These are phyloP conservation scores for Cladorhizidae sp. DNA, from an alignment of 37 sponge, comb jelly and placozoan species.

Conservation along the genomic window DNA sequence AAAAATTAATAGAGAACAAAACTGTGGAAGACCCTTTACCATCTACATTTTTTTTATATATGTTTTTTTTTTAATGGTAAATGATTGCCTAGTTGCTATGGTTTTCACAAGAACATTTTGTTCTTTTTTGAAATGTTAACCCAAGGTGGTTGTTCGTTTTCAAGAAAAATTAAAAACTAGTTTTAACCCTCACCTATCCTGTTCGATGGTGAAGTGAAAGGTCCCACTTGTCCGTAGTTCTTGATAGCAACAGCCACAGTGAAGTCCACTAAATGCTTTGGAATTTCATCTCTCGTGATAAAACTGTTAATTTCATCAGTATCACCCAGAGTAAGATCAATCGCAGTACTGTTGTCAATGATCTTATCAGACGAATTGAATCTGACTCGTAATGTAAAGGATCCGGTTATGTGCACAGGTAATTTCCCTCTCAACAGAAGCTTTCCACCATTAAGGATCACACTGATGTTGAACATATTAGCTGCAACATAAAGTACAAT, in stretches of 20 bases:
- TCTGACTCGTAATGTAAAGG: not conserved
- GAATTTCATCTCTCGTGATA: slow-evolving; percentile 9
- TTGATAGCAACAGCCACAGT: slow-evolving; percentile 10
- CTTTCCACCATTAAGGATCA: not conserved
- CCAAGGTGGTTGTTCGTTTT: too few relatives aligned
- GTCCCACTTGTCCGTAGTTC: not conserved
- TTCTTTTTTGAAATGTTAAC: too few relatives aligned
- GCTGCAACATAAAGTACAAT: too few relatives aligned
- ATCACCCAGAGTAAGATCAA: slow-evolving; percentile 15
- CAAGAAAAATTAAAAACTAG: too few relatives aligned
- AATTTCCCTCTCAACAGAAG: slow-evolving; percentile 5
- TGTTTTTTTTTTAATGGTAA: too few relatives aligned
- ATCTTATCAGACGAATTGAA: not conserved
- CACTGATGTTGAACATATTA: not conserved
- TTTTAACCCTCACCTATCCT: slow-evolving; percentile 30
- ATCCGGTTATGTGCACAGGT: slow-evolving; percentile 4
- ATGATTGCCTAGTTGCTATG: too few relatives aligned
- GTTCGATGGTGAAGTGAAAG: not conserved
- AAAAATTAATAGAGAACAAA: too few relatives aligned
- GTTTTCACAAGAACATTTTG: too few relatives aligned
- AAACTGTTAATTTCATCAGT: not conserved
- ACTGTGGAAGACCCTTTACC: too few relatives aligned
- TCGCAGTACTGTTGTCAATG: not conserved
- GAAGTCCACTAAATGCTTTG: slow-evolving; percentile 19
- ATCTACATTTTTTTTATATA: too few relatives aligned